Base-by-base conservation (phyloP, 2,888 invertebrate species). In the Cheilosia scutellata region DNA sequence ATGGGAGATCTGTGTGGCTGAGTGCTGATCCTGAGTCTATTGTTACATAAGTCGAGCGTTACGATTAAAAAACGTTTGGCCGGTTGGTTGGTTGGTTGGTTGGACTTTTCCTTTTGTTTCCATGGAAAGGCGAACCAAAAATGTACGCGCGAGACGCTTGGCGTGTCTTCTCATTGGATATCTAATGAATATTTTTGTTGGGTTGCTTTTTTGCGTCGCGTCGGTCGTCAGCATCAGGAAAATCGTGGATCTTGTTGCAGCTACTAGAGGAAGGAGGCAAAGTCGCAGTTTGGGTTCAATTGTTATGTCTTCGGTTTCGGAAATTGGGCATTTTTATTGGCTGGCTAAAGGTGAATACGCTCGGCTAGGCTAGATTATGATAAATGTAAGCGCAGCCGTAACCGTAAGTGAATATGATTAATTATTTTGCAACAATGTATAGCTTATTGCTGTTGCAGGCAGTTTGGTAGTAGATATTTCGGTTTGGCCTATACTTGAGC, bases 41-140 rank as follows among this genome's bases (percentile, higher is more conserved):
- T 86, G 82, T 87, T 87, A 87, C 87, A 78, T 87, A 82, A 87
- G 87, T 82, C 78, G 74, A 87, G 87, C 77, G 87, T 82, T 87
- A 70, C 82, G 82, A 78, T 82, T 82, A 82, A 86, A 82, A 82
- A 51, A 76, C 42, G 71, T 70, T 70, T 75, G 53, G 20, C 20
- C 9, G 31, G 57, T 29, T 62, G 42, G 53, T 40, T 44, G 20
- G 27, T 20, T 11, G 11, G 11, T 37, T 4, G 11, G 33, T 57
- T 62, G 62, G 66, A 75, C 72, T 86, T 86, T 86, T 86, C 77
- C 82, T 86, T 82, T 86, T 82, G 82, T 82, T 86, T 82, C 49
- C 86, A 68, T 72, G 62, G 62, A 77, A 79, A 66, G 66, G 71
- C 80, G 33, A 75, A 58, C 58, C n/a, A 66, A 68, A 77, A 77